These are phyloP conservation scores for Psephotus haematonotus DNA, from an alignment of 2,113 vertebrate genomes.

Conservation along the genomic window DNA sequence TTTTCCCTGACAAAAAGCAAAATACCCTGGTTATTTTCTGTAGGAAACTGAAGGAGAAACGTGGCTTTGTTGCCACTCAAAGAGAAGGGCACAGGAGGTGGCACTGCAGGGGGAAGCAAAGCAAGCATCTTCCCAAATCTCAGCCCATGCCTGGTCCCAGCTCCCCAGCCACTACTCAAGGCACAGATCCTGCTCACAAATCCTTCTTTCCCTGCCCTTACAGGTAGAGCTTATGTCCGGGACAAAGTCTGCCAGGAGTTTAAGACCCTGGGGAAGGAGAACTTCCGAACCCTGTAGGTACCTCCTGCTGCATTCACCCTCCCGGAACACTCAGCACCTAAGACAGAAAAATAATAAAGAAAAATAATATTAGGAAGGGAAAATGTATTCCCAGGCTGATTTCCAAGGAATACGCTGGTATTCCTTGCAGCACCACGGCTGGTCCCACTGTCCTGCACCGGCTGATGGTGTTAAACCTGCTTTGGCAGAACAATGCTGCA, in stretches of 20 bases:
- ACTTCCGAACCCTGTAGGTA: constrained; percentile 77
- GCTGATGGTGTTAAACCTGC: accelerated
- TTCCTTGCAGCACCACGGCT: accelerated
- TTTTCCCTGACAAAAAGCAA: background rate
- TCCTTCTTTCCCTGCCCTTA: background rate
- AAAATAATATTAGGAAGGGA: background rate
- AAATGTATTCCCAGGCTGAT: background rate
- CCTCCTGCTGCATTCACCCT: background rate
- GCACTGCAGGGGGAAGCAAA: background rate
- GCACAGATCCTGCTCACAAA: background rate
- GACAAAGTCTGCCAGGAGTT: constrained; percentile 78
- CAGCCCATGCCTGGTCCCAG: background rate
- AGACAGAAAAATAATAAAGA: background rate
- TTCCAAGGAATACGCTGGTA: background rate
- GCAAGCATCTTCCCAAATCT: background rate
- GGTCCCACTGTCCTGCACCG: background rate
- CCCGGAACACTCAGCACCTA: background rate
- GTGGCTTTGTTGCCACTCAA: background rate
- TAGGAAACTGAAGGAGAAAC: background rate
- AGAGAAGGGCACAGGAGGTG: background rate
- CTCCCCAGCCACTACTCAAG: background rate
- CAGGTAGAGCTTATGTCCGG: constrained; percentile 74
- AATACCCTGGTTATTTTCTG: accelerated
- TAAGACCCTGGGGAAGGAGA: constrained; percentile 66
- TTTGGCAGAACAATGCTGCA: background rate